A percentile compares a stretch with the other conserved stretches of the same genome.
These are phyloP conservation scores for Microcebus griseorufus DNA, from an alignment of 2,113 vertebrate species.

Conservation along the genomic window DNA sequence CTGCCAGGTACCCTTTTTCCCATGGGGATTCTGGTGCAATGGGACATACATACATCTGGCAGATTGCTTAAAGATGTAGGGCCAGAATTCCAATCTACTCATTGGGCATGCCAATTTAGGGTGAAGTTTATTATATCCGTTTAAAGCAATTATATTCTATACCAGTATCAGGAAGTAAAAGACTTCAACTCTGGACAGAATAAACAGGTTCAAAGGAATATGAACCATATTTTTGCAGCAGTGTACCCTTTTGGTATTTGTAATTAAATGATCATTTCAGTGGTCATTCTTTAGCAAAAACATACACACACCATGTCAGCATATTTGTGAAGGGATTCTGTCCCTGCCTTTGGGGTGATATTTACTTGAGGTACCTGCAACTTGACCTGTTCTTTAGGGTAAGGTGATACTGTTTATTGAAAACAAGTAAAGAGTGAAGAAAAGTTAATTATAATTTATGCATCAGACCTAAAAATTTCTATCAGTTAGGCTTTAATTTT, in stretches of 20 bases:
- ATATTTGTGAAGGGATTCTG: not conserved
- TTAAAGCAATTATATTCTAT: conserved; percentile 2
- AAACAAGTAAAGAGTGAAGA: not conserved
- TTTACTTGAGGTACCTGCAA: not conserved
- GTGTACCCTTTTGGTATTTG: not conserved
- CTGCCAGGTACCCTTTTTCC: not conserved
- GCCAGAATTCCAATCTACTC: not conserved
- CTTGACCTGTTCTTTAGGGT: not conserved
- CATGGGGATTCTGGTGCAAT: not conserved
- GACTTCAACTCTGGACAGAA: not conserved
- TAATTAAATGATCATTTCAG: conserved; percentile 12
- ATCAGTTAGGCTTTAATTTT: not conserved
- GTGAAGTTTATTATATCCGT: not conserved
- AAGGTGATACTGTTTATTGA: not conserved
- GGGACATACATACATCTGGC: not conserved
- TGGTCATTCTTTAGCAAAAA: conserved; percentile 6
- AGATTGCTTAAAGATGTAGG: not conserved
- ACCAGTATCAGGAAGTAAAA: not conserved
- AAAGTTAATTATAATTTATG: conserved; percentile 16
- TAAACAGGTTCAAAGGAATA: not conserved
- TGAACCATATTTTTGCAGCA: not conserved
- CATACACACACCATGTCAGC: not conserved
- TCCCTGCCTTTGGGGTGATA: not conserved
- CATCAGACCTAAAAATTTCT: not conserved
- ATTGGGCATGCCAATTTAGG: not conserved